These are phyloP conservation scores for Falco concolor DNA, from an alignment of 2,797 vertebrate species.

Conservation along the genomic window DNA sequence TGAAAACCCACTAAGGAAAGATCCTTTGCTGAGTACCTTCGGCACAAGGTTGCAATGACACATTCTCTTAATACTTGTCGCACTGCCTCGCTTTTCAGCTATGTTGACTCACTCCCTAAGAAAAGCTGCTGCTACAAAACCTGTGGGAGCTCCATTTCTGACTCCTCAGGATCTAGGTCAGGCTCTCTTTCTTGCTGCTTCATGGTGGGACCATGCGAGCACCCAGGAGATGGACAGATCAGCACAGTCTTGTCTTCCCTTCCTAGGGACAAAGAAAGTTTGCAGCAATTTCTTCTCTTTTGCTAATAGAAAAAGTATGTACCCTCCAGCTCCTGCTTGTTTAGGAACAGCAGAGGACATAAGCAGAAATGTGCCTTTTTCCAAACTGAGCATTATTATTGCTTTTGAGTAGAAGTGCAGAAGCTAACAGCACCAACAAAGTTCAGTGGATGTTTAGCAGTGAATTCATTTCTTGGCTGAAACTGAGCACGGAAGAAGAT, in stretches of 20 bases:
- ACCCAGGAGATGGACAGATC: background rate
- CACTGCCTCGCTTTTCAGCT: background rate
- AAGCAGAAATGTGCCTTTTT: background rate
- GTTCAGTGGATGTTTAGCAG: background rate
- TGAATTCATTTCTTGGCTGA: constrained; percentile 26
- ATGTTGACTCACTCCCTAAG: background rate
- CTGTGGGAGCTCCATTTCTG: background rate
- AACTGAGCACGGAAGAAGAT: background rate
- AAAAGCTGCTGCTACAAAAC: constrained; percentile 11
- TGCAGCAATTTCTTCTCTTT: background rate
- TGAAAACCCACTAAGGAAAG: background rate
- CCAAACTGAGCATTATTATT: background rate
- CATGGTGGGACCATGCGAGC: accelerated
- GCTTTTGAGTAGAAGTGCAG: background rate
- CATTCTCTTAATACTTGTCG: background rate
- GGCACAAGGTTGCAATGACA: background rate
- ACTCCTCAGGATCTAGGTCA: background rate
- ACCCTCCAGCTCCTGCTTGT: background rate
- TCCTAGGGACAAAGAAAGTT: background rate
- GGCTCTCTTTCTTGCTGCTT: background rate
- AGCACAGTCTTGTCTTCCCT: background rate
- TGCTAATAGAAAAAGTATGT: background rate
- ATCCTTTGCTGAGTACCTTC: background rate
- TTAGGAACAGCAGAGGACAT: background rate
- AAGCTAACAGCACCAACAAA: background rate